These are phyloP conservation scores for Thryonomys swinderianus DNA, from an alignment of 2,113 vertebrate genomes.

Conservation along the genomic window DNA sequence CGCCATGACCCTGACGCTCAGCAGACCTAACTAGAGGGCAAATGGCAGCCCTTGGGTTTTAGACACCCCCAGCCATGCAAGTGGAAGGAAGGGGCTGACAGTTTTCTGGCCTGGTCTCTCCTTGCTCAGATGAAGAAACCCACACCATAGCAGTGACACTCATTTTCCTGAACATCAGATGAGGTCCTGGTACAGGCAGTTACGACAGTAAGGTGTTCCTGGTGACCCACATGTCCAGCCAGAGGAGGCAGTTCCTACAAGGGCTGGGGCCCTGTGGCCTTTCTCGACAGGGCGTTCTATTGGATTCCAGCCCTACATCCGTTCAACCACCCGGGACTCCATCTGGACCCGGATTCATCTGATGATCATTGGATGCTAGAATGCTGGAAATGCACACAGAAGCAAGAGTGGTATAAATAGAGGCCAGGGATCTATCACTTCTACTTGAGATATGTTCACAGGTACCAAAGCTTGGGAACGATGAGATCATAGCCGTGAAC, in stretches of 20 bases:
- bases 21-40: not conserved
- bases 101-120: not conserved
- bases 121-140: not conserved
- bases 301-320: not conserved
- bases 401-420: not conserved
- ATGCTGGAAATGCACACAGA: constrained; percentile 40
- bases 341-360: constrained; percentile 15
- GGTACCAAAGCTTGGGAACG: not conserved
- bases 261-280: not conserved
- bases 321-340: not conserved
- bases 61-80: not conserved
- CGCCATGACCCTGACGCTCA: not conserved
- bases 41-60: constrained; percentile 1
- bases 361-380: not conserved
- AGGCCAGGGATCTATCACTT: not conserved
- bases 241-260: not conserved
- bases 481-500: not conserved
- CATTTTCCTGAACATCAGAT: not conserved
- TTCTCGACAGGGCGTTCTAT: not conserved
- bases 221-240: not conserved
- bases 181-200: not conserved
- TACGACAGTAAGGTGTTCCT: not conserved
- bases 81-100: not conserved
- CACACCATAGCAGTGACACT: not conserved
- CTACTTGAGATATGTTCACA: constrained; percentile 32